These are phyloP conservation scores for Synchiropus splendidus DNA, from an alignment of 2,113 vertebrate species.

Conservation along the genomic window DNA sequence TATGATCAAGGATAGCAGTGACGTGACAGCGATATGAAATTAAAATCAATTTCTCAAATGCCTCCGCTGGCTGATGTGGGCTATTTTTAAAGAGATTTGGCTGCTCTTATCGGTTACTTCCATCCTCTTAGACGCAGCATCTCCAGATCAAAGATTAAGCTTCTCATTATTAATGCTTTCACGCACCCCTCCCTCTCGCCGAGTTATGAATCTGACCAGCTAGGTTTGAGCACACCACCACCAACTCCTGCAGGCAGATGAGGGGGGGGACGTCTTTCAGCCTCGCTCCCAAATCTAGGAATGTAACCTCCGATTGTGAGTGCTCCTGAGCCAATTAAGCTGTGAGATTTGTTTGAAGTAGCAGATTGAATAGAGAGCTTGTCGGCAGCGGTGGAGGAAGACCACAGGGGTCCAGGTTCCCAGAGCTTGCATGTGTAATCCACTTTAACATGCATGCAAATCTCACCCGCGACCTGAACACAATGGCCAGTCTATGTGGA, in stretches of 20 bases:
- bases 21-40: conserved; percentile 23
- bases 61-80: conserved; percentile 28
- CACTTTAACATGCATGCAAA: conserved; percentile 72
- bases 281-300: conserved; percentile 17
- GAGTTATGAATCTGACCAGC: conserved; percentile 26
- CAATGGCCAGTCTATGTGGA: conserved; percentile 64
- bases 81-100: conserved; percentile 47
- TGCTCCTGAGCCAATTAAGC: conserved; percentile 49
- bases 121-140: conserved; percentile 23
- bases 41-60: conserved; percentile 39
- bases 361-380: conserved; percentile 28
- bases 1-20: conserved; percentile 25
- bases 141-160: conserved; percentile 49
- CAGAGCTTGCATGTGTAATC: conserved; percentile 67
- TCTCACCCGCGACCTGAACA: conserved; percentile 66
- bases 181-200: conserved; percentile 15
- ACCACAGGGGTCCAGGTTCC: conserved; percentile 63
- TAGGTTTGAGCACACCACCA: conserved; percentile 3
- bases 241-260: too few relatives aligned
- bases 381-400: conserved; percentile 20
- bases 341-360: conserved; percentile 53
- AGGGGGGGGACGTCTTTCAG: too few relatives aligned
- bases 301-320: conserved; percentile 41
- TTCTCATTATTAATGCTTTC: conserved; percentile 51
- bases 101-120: conserved; percentile 36